phyloP scores from a whole-genome alignment of 2,888 invertebrate species.

The Hedychridium roseum region DNA sequence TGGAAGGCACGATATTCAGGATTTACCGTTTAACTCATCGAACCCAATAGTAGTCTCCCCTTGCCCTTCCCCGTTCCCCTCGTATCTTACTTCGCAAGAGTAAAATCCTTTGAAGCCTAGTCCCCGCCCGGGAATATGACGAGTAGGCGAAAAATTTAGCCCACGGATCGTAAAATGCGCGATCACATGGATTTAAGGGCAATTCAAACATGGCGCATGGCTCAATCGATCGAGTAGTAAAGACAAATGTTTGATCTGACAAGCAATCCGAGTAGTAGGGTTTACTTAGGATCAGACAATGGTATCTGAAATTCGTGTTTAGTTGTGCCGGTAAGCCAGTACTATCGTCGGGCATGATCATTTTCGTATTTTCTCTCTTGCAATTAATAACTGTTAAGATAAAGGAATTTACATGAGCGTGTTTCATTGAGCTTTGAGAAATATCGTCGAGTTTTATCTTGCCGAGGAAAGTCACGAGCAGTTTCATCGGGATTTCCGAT shows the following conservation, averaged over 20 bases:
- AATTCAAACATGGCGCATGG: conserved; percentile 47
- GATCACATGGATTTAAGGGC: no score
- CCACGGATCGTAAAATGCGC: no score
- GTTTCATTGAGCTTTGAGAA: no score
- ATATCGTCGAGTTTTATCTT: no score
- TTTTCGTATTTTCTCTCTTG: not conserved
- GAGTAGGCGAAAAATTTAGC: no score
- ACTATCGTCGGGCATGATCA: not conserved
- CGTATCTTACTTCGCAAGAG: conserved; percentile 10
- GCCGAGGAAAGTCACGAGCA: no score
- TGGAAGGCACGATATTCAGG: conserved; percentile 25
- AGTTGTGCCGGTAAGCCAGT: conserved; percentile 34
- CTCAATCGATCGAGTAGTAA: conserved; percentile 60
- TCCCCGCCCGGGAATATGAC: no score
- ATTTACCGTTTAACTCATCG: conserved; percentile 29
- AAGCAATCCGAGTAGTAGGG: conserved; percentile 43
- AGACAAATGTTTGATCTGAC: conserved; percentile 63
- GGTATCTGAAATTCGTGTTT: no score
- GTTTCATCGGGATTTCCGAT: not conserved
- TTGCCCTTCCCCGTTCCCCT: conserved; percentile 6
- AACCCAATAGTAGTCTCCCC: conserved; percentile 16
- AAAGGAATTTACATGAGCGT: no score
- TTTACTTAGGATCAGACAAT: conserved; percentile 55
- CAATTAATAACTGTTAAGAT: no score
- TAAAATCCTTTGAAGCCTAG: no score